Evolutionary conservation across 2,113 vertebrate genomes (phyloP), one percentile per base, ranked within the genome.

Genomic region (Atlantisia rogersi): DNA sequence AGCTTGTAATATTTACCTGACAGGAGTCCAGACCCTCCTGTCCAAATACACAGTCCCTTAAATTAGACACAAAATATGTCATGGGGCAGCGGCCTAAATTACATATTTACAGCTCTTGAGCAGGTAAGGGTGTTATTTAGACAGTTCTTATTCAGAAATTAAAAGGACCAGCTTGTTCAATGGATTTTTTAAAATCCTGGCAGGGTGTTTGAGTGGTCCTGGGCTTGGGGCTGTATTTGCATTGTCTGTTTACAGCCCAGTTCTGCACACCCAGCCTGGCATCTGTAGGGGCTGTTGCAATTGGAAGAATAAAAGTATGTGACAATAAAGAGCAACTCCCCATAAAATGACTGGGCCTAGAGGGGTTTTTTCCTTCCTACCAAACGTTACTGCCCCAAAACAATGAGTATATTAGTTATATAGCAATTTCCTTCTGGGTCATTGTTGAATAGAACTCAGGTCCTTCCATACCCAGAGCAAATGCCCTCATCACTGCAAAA

Each of bases 1-100:
- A 88, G 76, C 77, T 82, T 75, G 21, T 75, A 82, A 75, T 90
- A 86, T 93, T 96, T 97, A 94, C 94, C 86, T 95, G 95, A 88
- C 82, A 79, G 65, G 17, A 19, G 1, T 71, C 86, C 92, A 95
- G 90, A 53, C 48, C 77, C 58, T 76, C 76, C 48, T 75, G 48
- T 56, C 86, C 95, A 96, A 95, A 94, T 2, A 93, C 10, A 39
- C 44, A 69, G 53, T 31, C 93, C 88, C 92, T 93, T 84, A 93
- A 97, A 93, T 95, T 93, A 95, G 90, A 65, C 86, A 52, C 69
- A 68, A 94, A 94, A 46, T 78, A 37, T 65, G 82, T 46, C n/a
- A 53, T n/a, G 83, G 78, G 77, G 21, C 86, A 88, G 82, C 62
- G 71, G 88, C 73, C 95, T 86, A 60, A 96, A 95, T 94, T 64